These are phyloP conservation scores for Scartelaos histophorus DNA, from an alignment of 2,113 vertebrate genomes.

Conservation along the genomic window DNA sequence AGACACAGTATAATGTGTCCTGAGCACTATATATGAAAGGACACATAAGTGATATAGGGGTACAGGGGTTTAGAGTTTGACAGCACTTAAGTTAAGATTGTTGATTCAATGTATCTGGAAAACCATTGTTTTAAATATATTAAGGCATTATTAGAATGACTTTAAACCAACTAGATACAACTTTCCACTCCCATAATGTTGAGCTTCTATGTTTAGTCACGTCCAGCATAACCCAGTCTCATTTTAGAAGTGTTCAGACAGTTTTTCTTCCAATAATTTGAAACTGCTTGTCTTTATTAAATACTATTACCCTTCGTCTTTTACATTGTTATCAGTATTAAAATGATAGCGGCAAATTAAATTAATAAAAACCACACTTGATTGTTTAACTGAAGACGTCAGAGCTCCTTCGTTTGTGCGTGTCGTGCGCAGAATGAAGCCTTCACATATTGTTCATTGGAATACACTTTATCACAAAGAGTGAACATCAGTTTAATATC, in stretches of 20 bases:
- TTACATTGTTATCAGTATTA: no score
- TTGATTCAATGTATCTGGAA: background rate
- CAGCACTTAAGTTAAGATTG: background rate
- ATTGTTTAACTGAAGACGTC: background rate
- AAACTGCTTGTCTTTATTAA: no score
- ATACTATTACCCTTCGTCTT: no score
- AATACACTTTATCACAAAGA: background rate
- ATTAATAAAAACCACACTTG: background rate
- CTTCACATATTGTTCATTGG: background rate
- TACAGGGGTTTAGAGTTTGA: background rate
- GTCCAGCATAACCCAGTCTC: no score
- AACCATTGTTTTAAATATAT: background rate
- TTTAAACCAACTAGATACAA: background rate
- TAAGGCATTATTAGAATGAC: background rate
- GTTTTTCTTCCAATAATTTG: no score
- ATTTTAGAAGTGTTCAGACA: no score
- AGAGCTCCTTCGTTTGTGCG: background rate
- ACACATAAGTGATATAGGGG: background rate
- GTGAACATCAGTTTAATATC: background rate
- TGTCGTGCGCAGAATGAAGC: background rate
- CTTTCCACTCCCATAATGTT: background rate
- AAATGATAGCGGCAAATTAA: background rate
- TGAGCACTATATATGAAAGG: conserved; percentile 53
- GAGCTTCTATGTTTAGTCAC: background rate
- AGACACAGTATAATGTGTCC: conserved; percentile 32